Base-by-base conservation (phyloP, 2,113 vertebrate genomes). In the Neolamprologus modestus region DNA sequence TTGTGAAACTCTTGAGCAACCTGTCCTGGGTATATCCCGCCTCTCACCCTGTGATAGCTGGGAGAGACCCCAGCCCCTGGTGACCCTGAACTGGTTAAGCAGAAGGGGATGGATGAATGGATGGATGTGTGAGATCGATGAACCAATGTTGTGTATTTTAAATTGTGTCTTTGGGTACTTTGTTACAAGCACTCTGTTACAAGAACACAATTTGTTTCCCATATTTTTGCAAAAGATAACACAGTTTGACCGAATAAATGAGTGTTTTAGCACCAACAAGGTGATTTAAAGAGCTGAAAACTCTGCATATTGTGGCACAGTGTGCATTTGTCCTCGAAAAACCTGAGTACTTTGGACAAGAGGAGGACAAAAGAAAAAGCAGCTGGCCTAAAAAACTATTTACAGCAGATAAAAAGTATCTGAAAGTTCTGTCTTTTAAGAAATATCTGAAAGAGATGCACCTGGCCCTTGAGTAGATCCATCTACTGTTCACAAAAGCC, bases 371-470 rank as follows among this genome's bases (percentile, higher is more conserved):
- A 42, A 26, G 66, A 71, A 26, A 42, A 71, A 71, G 37, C 37
- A 42, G 37, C 13, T 26, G 68, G 13, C 21, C 68, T 73, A 45
- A 73, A 73, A 45, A 26, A 17, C 2, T 0, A 71, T 40, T 37
- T 6, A 73, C 21, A 16, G 37, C 37, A 73, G 68, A 26, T 45
- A 6, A 26, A 73, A 24, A 73, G 5, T 45, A 45, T 45, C 13
- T 45, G 21, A 73, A 26, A 45, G 21, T 17, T 16, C 40, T 45
- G 68, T 73, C 8, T 26, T 37, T 73, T 2, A 73, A 26, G 13
- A 73, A 73, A 26, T 42, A 73, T 42, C n/a, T 45, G 40, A 71
- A 45, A 45, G 5, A 45, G 37, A 73, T 73, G 68, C 68, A 45
- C 40, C 21, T 73, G 13, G 40, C 21, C 68, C 40, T 73, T 45